Evolutionary conservation across 2,888 invertebrate species (phyloP).

Genomic region (Polyommatus icarus): DNA sequence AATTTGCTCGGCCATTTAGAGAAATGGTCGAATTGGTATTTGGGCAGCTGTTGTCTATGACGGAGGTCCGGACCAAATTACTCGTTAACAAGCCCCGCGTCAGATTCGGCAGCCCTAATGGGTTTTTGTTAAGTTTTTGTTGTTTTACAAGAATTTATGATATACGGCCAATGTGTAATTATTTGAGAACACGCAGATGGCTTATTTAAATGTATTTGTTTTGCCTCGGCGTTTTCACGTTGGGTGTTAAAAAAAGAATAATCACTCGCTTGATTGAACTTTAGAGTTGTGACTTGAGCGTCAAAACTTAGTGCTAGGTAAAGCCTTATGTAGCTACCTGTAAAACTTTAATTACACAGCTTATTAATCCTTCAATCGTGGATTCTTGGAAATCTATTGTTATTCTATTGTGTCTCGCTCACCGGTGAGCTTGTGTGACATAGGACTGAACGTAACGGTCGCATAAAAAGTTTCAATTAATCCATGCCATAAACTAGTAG

Average conservation of each 20-base stretch:
- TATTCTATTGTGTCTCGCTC: too few relatives aligned
- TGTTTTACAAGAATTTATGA: constrained; percentile 74
- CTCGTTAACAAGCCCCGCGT: constrained; percentile 80
- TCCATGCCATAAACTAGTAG: too few relatives aligned
- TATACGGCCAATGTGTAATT: constrained; percentile 63
- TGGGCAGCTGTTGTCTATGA: constrained; percentile 80
- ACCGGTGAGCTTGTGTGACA: too few relatives aligned
- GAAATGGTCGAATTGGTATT: constrained; percentile 77
- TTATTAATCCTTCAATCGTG: too few relatives aligned
- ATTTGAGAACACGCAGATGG: constrained; percentile 36
- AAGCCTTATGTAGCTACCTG: too few relatives aligned
- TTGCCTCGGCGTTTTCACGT: not conserved
- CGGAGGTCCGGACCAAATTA: constrained; percentile 77
- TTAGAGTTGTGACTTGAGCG: not conserved
- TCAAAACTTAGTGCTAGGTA: not conserved
- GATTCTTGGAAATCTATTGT: too few relatives aligned
- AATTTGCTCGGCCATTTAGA: constrained; percentile 80
- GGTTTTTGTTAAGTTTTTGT: constrained; percentile 79
- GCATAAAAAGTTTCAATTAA: too few relatives aligned
- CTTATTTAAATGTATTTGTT: constrained; percentile 29
- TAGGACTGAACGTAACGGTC: too few relatives aligned
- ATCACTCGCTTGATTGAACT: not conserved
- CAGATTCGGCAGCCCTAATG: constrained; percentile 81
- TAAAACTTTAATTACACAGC: too few relatives aligned
- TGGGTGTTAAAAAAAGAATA: not conserved